Percentiles rank a stretch among this genome's conserved stretches.
Conservation (phyloP, 2,888 invertebrate genomes). For the Trichopoda pennipes region DNA sequence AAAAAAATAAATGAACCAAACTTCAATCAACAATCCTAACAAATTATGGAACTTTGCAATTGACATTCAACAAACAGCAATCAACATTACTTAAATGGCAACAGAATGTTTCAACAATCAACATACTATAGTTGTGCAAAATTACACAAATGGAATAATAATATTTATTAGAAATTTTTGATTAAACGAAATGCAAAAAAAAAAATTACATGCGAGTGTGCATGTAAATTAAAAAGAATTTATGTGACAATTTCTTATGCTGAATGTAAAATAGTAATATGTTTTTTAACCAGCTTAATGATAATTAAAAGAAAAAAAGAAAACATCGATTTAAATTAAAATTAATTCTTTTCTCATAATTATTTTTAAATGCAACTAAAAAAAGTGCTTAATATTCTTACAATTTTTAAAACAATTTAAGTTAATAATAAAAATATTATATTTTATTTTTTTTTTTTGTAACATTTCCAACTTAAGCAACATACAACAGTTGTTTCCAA, state of each 20-base stretch:
- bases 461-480: constrained; percentile 25
- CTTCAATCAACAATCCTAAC: constrained; percentile 18
- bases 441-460: no score
- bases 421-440: neutral
- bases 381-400: constrained; percentile 12
- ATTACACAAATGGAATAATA: neutral
- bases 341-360: no score
- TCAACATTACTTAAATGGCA: constrained; percentile 42
- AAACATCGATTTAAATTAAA: no score
- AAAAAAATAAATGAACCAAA: neutral
- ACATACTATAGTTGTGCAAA: constrained; percentile 35
- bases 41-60: neutral
- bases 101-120: constrained; percentile 43
- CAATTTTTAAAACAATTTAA: neutral
- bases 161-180: neutral
- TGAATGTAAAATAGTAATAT: no score
- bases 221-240: no score
- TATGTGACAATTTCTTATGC: no score
- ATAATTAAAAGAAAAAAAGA: no score
- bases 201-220: no score
- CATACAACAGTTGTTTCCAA: constrained; percentile 12
- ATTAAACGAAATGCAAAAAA: no score
- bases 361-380: neutral
- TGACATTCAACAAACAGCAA: constrained; percentile 32
- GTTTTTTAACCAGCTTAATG: no score